Percentiles rank a stretch among this genome's conserved stretches.
These are phyloP conservation scores for Oryzaephilus surinamensis DNA, from an alignment of 1,140 invertebrate genomes.

Conservation along the genomic window DNA sequence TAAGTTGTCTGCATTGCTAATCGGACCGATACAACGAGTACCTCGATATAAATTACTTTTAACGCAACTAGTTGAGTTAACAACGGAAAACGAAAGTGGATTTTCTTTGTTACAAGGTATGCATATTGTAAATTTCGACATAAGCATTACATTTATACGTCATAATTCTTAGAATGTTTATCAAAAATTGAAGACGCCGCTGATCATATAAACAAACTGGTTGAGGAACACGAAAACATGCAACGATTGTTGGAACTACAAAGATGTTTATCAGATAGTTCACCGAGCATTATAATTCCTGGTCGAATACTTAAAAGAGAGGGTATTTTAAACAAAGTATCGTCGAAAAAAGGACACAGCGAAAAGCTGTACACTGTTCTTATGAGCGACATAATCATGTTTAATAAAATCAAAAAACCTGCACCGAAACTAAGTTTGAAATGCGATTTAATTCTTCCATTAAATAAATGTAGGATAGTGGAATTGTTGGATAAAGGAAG, in stretches of 20 bases:
- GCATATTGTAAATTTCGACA: slow-evolving; percentile 1
- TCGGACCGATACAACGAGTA: slow-evolving; percentile 65
- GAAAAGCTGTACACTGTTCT: slow-evolving; percentile 42
- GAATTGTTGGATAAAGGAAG: slow-evolving; percentile 34
- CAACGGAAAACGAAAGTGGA: slow-evolving; percentile 47
- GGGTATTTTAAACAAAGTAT: slow-evolving; percentile 43
- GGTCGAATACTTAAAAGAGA: slow-evolving; percentile 59
- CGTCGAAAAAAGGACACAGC: slow-evolving; percentile 35
- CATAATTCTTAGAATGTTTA: slow-evolving; percentile 44
- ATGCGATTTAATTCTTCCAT: slow-evolving; percentile 46
- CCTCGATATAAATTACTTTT: slow-evolving; percentile 64
- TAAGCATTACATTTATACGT: slow-evolving; percentile 3
- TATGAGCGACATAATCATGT: slow-evolving; percentile 49
- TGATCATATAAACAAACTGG: slow-evolving; percentile 56
- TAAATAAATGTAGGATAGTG: slow-evolving; percentile 49
- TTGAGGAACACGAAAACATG: slow-evolving; percentile 61
- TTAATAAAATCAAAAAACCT: slow-evolving; percentile 39
- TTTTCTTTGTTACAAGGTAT: slow-evolving; percentile 42
- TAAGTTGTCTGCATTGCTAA: slow-evolving; percentile 59
- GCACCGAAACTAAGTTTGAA: slow-evolving; percentile 46
- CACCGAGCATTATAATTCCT: slow-evolving; percentile 55
- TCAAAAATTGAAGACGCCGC: slow-evolving; percentile 56
- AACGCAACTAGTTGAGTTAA: slow-evolving; percentile 55
- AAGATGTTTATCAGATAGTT: slow-evolving; percentile 45
- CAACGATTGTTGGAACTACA: slow-evolving; percentile 58